Evolutionary conservation across 1,140 invertebrate genomes (phyloP).

Genomic region (Geopemphigus sp.): DNA sequence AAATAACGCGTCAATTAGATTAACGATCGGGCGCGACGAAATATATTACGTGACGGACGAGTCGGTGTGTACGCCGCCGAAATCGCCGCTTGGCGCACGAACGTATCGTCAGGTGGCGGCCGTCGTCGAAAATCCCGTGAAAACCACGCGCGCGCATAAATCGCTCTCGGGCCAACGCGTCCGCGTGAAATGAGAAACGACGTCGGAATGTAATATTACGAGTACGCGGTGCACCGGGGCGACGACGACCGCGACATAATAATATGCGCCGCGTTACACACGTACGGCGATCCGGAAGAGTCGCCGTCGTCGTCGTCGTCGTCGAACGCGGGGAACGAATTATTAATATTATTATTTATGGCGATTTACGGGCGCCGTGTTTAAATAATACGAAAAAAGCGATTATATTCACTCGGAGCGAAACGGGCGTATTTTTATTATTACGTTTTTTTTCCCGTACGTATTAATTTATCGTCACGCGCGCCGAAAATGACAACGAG

Average conservation of each 20-base stretch:
- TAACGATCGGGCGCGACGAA: background rate
- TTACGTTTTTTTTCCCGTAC: background rate
- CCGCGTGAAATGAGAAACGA: background rate
- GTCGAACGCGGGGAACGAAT: background rate
- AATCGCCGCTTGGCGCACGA: background rate
- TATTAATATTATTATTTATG: background rate
- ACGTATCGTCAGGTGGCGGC: no score
- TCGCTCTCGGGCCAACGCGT: background rate
- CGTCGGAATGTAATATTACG: background rate
- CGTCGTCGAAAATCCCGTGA: background rate
- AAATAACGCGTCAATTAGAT: conserved; percentile 13
- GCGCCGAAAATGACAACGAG: conserved; percentile 16
- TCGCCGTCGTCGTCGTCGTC: no score
- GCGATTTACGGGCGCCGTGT: background rate
- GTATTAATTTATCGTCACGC: conserved; percentile 4
- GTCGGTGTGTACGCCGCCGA: no score
- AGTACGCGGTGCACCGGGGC: background rate
- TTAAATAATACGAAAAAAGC: background rate
- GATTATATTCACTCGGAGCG: background rate
- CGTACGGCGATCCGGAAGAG: no score
- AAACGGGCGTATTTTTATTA: background rate
- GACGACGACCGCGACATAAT: background rate
- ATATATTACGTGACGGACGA: conserved; percentile 15
- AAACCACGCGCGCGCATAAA: background rate
- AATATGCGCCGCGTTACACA: background rate